A percentile compares a stretch with the other conserved stretches of the same genome.
Evolutionary conservation across 2,113 vertebrate genomes (phyloP).

Genomic region (Prinia subflava): DNA sequence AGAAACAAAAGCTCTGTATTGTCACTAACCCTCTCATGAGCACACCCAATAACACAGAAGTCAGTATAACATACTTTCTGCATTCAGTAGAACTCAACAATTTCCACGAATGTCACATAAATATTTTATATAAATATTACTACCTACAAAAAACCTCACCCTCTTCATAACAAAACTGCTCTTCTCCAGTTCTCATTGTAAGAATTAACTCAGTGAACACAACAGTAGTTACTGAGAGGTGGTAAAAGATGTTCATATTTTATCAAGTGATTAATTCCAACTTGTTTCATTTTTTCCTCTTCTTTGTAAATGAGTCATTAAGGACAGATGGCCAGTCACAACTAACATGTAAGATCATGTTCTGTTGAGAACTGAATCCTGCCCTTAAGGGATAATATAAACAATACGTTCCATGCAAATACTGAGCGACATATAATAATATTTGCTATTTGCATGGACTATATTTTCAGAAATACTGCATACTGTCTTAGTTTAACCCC

Average conservation of each 20-base stretch:
- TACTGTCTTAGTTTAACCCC: background rate
- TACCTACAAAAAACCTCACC: background rate
- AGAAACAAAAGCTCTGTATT: background rate
- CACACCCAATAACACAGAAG: background rate
- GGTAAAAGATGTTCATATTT: background rate
- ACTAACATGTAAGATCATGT: background rate
- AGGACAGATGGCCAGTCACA: background rate
- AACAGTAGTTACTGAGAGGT: background rate
- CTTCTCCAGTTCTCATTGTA: background rate
- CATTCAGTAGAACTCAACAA: background rate
- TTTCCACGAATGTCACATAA: background rate
- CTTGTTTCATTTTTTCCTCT: background rate
- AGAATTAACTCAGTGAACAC: background rate
- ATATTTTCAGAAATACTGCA: background rate
- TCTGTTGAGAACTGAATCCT: background rate
- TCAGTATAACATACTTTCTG: background rate
- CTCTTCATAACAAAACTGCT: background rate
- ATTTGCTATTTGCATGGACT: background rate
- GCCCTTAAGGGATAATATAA: background rate
- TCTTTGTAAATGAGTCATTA: background rate
- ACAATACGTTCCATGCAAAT: background rate
- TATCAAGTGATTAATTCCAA: background rate
- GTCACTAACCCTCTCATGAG: background rate
- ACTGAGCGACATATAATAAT: background rate
- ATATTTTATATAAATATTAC: background rate